These are phyloP conservation scores for Carterocephalus palaemon DNA, from an alignment of 2,888 invertebrate genomes.

Conservation along the genomic window DNA sequence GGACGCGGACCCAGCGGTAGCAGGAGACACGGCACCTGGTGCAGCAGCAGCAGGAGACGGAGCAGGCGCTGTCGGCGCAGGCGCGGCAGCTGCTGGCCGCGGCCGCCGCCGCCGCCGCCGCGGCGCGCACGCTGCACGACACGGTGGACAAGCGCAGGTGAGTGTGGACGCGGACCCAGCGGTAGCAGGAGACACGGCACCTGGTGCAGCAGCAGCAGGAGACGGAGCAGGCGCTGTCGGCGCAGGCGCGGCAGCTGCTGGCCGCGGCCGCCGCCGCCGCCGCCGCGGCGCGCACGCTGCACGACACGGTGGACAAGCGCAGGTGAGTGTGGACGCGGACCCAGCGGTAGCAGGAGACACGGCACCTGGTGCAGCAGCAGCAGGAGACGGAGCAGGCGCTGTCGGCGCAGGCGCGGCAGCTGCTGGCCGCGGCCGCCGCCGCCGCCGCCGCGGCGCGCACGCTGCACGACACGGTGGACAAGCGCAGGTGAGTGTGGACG, in stretches of 20 bases:
- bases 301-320: conserved; percentile 81
- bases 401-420: too few species aligned
- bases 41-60: conserved; percentile 81
- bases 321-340: too few species aligned
- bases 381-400: too few species aligned
- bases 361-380: too few species aligned
- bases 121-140: conserved; percentile 82
- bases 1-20: conserved; percentile 47
- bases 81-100: conserved; percentile 80
- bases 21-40: conserved; percentile 84
- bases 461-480: too few species aligned
- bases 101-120: conserved; percentile 80
- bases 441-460: too few species aligned
- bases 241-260: conserved; percentile 82
- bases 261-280: conserved; percentile 81
- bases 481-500: too few species aligned
- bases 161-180: conserved; percentile 36
- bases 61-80: conserved; percentile 79
- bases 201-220: conserved; percentile 81
- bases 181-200: conserved; percentile 81
- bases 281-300: conserved; percentile 80
- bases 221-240: conserved; percentile 80
- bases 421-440: too few species aligned
- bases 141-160: conserved; percentile 79
- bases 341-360: too few species aligned